phyloP scores from a whole-genome alignment of 2,113 vertebrate genomes.

The Addax nasomaculatus region DNA sequence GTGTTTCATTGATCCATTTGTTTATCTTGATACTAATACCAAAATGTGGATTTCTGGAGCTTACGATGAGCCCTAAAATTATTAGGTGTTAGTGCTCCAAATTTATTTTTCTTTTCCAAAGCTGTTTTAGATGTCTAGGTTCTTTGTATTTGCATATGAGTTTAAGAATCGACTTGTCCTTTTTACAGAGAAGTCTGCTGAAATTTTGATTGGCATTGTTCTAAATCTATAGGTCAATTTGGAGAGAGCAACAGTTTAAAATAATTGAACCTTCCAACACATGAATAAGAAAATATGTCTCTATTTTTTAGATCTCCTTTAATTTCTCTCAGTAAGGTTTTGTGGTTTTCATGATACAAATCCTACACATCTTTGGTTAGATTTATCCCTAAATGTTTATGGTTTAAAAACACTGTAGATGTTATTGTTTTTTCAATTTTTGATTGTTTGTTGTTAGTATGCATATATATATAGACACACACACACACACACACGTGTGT shows the following conservation, averaged over 20 bases:
- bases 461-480: rapidly evolving
- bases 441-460: not conserved
- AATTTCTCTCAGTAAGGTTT: not conserved
- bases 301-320: not conserved
- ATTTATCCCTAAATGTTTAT: not conserved
- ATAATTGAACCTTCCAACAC: not conserved
- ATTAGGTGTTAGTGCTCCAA: not conserved
- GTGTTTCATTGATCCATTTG: not conserved
- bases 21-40: not conserved
- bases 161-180: not conserved
- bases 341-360: not conserved
- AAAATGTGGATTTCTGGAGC: not conserved
- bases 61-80: not conserved
- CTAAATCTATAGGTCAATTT: not conserved
- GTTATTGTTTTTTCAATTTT: not conserved
- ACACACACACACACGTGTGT: rapidly evolving
- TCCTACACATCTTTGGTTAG: not conserved
- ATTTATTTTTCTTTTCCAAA: not conserved
- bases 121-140: not conserved
- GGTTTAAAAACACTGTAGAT: not conserved
- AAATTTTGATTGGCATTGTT: not conserved
- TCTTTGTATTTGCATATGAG: not conserved
- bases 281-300: not conserved
- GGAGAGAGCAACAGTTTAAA: not conserved
- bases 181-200: not conserved